Conservation (phyloP, 2,888 invertebrate genomes). For the Stratiomys singularior region DNA sequence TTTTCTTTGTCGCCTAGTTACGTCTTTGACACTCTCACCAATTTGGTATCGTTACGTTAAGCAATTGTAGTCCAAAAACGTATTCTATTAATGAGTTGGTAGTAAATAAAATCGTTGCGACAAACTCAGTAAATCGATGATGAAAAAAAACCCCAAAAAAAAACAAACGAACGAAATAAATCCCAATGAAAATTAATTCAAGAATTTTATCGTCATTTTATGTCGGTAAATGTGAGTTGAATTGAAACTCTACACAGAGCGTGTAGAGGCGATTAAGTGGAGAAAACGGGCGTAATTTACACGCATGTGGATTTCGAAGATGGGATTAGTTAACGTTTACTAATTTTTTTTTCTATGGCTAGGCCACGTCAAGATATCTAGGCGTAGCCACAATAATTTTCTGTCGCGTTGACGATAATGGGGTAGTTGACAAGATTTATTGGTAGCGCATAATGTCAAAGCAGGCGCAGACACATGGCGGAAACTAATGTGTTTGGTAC, state of each 20-base stretch:
- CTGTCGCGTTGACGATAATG: constrained; percentile 15
- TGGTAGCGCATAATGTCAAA: constrained; percentile 17
- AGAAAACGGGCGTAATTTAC: constrained; percentile 30
- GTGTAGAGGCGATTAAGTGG: neutral
- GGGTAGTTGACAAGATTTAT: constrained; percentile 32
- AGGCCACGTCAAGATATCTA: constrained; percentile 18
- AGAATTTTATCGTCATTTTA: constrained; percentile 43
- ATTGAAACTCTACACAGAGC: constrained; percentile 4
- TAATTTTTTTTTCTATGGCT: neutral
- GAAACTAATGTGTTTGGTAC: constrained; percentile 18
- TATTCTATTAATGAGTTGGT: neutral
- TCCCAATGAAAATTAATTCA: constrained; percentile 8
- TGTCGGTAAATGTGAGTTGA: constrained; percentile 39
- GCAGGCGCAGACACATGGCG: constrained; percentile 13
- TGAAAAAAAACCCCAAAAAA: neutral
- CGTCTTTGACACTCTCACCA: neutral
- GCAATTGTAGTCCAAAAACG: neutral
- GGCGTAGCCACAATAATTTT: constrained; percentile 3
- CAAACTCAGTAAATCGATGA: neutral
- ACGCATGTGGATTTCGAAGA: constrained; percentile 33
- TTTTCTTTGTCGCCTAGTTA: neutral
- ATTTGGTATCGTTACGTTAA: neutral
- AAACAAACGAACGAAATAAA: constrained; percentile 12
- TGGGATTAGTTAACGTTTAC: constrained; percentile 20
- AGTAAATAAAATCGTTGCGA: neutral